Evolutionary conservation across 2,797 vertebrate species (phyloP), one percentile per base, ranked within the genome.

Genomic region (Pangasius krempfi): DNA sequence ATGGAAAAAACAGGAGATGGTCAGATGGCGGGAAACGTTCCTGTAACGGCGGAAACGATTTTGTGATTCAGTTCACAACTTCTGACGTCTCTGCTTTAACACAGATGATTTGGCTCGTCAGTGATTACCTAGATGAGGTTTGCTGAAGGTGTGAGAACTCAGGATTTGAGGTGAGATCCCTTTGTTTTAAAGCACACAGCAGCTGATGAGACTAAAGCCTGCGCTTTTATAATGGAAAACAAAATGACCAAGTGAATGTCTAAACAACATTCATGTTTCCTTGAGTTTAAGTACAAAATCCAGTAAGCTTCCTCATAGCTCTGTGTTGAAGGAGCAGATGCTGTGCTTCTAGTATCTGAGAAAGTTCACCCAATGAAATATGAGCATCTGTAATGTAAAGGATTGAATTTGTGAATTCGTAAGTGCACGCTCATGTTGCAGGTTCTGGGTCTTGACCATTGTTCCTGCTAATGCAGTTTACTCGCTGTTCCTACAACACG

Each of bases 391-490:
- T 47, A 66, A 66, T 66, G 60, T 66, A 84, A 50, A 66, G 16
- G 81, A 66, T 66, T 84, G 60, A 84, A 64, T 84, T 30, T 66
- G 60, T 30, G 37, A 81, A 40, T 25, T 81, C 18, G 14, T 83
- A 60, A 83, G 60, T n/a, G 60, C 62, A 12, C 16, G 60, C 40
- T 66, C 60, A 66, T 82, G 56, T 62, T 82, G 56, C 80, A 62
- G 22, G 12, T 82, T 16, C 76, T 60, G 79, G 54, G 79, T 33
- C 80, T 33, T 64, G 80, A n/a, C 58, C 14, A 16, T 62, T n/a
- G 40, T 84, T 84, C 40, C 27, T 64, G 27, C 60, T 84, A 84
- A 84, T 84, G 62, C 60, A 66, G 37, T 66, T 84, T 84, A 66
- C 40, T 60, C 9, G 5, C 54, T 58, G 33, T 14, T 37, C 33